Evolutionary conservation across 2,888 invertebrate species (phyloP).

Genomic region (Xanthorhoe designata): DNA sequence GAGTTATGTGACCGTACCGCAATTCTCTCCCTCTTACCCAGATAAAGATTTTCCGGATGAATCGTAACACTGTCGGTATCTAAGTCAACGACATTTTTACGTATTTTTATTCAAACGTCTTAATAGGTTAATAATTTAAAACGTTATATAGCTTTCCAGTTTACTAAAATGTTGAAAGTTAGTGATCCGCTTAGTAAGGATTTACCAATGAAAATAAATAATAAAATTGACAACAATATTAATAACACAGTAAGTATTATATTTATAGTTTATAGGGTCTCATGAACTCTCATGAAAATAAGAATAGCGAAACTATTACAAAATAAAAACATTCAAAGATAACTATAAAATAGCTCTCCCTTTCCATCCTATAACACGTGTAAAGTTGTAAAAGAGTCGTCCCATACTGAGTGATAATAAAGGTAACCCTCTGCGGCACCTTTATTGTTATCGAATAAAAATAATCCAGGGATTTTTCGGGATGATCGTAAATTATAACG

Average conservation of each 20-base stretch:
- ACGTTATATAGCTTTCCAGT: too few species aligned
- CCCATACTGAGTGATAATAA: conserved; percentile 82
- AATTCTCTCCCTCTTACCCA: background rate
- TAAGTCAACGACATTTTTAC: too few species aligned
- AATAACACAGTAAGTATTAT: background rate
- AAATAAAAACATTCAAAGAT: conserved; percentile 48
- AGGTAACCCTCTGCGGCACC: conserved; percentile 82
- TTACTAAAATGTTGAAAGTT: too few species aligned
- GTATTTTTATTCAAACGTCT: too few species aligned
- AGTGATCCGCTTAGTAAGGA: too few species aligned
- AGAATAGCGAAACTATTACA: conserved; percentile 24
- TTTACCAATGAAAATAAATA: background rate
- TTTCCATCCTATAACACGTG: conserved; percentile 68
- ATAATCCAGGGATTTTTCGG: conserved; percentile 83
- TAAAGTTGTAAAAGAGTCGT: conserved; percentile 80
- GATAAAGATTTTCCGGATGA: background rate
- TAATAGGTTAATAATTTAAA: too few species aligned
- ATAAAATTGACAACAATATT: conserved; percentile 1
- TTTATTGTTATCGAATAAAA: conserved; percentile 86
- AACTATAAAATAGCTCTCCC: conserved; percentile 53
- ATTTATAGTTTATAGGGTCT: conserved; percentile 9
- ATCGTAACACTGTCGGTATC: too few species aligned
- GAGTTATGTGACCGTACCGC: background rate
- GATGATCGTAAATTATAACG: conserved; percentile 85
- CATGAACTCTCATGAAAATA: conserved; percentile 5